Conservation (phyloP, 2,113 vertebrate species). For the Pelecanoides urinatrix region DNA sequence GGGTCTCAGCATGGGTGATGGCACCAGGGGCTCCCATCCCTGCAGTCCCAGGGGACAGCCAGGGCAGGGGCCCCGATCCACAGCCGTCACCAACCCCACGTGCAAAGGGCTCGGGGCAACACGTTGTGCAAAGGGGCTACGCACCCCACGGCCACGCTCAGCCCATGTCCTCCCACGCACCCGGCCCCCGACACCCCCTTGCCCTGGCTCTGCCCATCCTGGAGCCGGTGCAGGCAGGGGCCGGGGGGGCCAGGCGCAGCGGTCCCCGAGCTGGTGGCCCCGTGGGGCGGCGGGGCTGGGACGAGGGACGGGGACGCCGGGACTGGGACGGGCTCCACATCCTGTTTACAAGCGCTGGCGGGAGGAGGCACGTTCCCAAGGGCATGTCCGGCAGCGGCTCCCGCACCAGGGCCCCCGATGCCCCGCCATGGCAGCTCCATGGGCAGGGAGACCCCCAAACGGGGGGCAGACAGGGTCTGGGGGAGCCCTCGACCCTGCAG, state of each 20-base stretch:
- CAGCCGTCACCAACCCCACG: rapidly evolving
- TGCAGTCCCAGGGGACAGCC: not conserved
- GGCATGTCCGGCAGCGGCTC: not conserved
- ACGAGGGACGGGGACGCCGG: not conserved
- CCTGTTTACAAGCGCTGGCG: slow-evolving; percentile 27
- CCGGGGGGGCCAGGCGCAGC: rapidly evolving
- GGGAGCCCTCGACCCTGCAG: not conserved
- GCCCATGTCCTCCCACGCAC: rapidly evolving
- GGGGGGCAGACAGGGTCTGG: no score
- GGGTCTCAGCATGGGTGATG: rapidly evolving
- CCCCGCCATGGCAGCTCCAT: rapidly evolving
- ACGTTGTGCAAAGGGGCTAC: not conserved
- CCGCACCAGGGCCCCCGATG: rapidly evolving
- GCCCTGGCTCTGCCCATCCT: not conserved
- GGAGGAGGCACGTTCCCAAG: not conserved
- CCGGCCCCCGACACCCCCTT: rapidly evolving
- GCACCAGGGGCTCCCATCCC: not conserved
- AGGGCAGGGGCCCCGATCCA: not conserved
- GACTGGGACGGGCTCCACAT: not conserved
- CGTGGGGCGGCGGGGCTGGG: not conserved
- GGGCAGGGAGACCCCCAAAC: not conserved
- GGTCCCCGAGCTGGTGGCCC: not conserved
- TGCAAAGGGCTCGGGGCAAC: no score
- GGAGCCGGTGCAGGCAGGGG: not conserved
- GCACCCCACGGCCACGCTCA: rapidly evolving